A percentile compares a stretch with the other conserved stretches of the same genome.
phyloP scores from a whole-genome alignment of 30 jellyfish, hydroid and myxozoan species.

The Hydractinia symbiolongicarpus region DNA sequence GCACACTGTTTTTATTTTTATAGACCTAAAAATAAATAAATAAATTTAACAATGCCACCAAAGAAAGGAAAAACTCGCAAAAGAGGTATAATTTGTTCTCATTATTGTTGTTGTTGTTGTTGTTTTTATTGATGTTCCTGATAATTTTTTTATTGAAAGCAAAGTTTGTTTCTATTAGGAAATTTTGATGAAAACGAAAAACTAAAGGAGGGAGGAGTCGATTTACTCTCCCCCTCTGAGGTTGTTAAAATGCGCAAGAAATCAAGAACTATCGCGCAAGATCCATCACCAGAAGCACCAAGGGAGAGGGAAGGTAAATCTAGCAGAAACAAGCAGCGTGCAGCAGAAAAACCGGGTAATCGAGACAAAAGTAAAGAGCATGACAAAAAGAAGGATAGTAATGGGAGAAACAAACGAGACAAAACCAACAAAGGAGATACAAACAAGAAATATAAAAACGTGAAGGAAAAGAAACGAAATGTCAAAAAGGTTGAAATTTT shows the following conservation, averaged over 20 bases:
- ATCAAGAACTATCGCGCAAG: background rate
- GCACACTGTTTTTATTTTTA: too few species aligned
- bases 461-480: constrained; percentile 4
- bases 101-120: too few species aligned
- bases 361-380: constrained; percentile 11
- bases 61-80: too few species aligned
- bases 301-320: background rate
- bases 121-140: too few species aligned
- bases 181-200: too few species aligned
- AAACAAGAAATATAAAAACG: background rate
- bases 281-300: constrained; percentile 7
- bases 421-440: background rate
- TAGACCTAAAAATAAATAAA: too few species aligned
- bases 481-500: background rate
- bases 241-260: constrained; percentile 36
- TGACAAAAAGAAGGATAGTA: background rate
- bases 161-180: too few species aligned
- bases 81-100: too few species aligned
- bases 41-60: too few species aligned
- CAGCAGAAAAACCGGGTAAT: background rate
- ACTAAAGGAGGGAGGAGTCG: background rate
- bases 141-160: too few species aligned
- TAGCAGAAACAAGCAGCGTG: too few species aligned
- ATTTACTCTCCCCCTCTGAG: constrained; percentile 37
- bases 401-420: background rate